Conservation (phyloP, 1,140 invertebrate genomes). For the Pseudoatta argentina region DNA sequence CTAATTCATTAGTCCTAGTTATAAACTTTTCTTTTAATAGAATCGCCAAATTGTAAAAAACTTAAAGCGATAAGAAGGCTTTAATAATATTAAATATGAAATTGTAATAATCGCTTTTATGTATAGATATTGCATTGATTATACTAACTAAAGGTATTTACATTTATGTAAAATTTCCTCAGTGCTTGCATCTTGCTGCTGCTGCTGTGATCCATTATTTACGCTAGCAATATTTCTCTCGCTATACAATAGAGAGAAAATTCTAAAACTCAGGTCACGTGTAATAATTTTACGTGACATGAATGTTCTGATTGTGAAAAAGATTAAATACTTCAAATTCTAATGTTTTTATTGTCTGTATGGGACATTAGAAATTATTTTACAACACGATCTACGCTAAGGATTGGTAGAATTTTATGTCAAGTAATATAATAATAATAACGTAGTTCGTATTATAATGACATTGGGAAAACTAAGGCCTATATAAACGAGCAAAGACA, state of each 20-base stretch:
- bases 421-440: neutral
- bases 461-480: too few species aligned
- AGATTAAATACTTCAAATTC: slow-evolving; percentile 26
- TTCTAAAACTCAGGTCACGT: neutral
- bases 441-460: too few species aligned
- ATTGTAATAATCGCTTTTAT: neutral
- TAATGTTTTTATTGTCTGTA: neutral
- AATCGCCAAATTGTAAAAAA: neutral
- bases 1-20: neutral
- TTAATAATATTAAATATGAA: neutral
- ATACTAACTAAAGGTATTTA: neutral
- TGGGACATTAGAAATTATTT: neutral
- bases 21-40: neutral
- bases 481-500: too few species aligned
- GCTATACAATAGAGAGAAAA: neutral
- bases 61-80: neutral
- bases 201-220: neutral
- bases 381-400: neutral
- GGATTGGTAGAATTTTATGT: neutral
- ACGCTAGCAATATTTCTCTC: slow-evolving; percentile 8
- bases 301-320: neutral
- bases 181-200: neutral
- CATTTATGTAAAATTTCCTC: neutral
- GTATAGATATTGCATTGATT: neutral
- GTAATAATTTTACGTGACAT: neutral